These are phyloP conservation scores for Corythucha ciliata DNA, from an alignment of 2,888 invertebrate genomes.

Conservation along the genomic window DNA sequence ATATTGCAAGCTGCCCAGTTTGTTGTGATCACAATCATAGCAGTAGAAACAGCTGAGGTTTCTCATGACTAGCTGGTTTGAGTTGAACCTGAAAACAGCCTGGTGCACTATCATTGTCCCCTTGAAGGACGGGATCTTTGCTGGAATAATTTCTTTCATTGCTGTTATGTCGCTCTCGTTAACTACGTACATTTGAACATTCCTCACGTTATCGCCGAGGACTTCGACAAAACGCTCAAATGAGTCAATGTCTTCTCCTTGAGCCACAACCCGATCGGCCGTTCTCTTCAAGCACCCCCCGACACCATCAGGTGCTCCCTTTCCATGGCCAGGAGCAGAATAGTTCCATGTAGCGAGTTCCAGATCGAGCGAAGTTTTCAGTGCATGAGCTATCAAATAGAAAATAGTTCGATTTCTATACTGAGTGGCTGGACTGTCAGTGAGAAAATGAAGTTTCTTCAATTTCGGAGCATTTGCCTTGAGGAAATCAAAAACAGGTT, in stretches of 20 bases:
- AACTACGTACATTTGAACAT: background rate
- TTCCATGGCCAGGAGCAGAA: constrained; percentile 1
- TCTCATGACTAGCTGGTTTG: background rate
- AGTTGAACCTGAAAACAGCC: background rate
- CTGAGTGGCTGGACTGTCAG: constrained; percentile 3
- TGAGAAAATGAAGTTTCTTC: background rate
- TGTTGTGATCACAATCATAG: background rate
- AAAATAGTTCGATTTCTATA: constrained; percentile 10
- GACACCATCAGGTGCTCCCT: constrained; percentile 10
- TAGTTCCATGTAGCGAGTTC: background rate
- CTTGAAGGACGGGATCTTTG: background rate
- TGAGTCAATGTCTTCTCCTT: background rate
- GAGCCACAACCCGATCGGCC: background rate
- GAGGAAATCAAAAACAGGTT: constrained; percentile 10
- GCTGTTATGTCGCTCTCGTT: background rate
- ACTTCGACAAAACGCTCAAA: background rate
- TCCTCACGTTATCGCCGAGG: background rate
- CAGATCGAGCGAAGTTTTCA: background rate
- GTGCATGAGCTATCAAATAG: background rate
- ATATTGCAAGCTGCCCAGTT: constrained; percentile 19
- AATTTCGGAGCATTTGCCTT: background rate
- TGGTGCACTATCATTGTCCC: constrained; percentile 3
- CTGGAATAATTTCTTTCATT: background rate
- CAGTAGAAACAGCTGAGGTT: constrained; percentile 1
- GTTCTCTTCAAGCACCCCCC: background rate